Evolutionary conservation across 2,113 vertebrate genomes (phyloP), one percentile per base, ranked within the genome.

Genomic region (Mirza zaza): DNA sequence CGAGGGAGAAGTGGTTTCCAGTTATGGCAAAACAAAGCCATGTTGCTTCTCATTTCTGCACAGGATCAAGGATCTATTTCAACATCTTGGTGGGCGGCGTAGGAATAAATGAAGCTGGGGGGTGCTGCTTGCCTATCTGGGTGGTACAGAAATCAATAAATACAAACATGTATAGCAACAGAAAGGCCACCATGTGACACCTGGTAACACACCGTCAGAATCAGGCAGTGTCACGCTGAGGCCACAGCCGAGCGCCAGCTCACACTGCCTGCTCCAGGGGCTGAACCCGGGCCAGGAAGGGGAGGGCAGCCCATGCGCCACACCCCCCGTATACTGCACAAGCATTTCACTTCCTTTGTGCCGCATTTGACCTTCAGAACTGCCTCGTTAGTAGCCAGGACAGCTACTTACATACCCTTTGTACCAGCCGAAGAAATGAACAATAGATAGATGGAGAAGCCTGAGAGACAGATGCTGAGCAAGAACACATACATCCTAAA

Each of bases 261-360:
- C n/a, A 45, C 50, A 2, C 27, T 23, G 48, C n/a, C 3, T 0
- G 34, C 63, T 6, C 2, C 0, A 13, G 42, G 63, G 39, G 8
- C 32, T 50, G 63, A 29, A 20, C 20, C 91, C 15, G 15, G n/a
- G 13, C 27, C 36, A n/a, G 48, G 36, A 39, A 32, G 29, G 23
- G 32, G 18, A 45, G n/a, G 42, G 36, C 29, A 8, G 17, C n/a
- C 32, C 29, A 14, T 12, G 6, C 17, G 8, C 61, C 27, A 36
- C 39, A 18, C 2, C 13, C 34, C 13, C 57, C 27, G 18, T 12
- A 9, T 1, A 11, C 9, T 8, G 5, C 34, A 14, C 6, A 39
- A 45, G 12, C 8, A 1, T 39, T 25, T 57, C n/a, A 39, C 29
- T 10, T 61, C 45, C 77, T 34, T 21, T 21, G 18, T 15, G 17